Conservation (phyloP, 2,113 vertebrate species). For the Chaenogobius annularis region DNA sequence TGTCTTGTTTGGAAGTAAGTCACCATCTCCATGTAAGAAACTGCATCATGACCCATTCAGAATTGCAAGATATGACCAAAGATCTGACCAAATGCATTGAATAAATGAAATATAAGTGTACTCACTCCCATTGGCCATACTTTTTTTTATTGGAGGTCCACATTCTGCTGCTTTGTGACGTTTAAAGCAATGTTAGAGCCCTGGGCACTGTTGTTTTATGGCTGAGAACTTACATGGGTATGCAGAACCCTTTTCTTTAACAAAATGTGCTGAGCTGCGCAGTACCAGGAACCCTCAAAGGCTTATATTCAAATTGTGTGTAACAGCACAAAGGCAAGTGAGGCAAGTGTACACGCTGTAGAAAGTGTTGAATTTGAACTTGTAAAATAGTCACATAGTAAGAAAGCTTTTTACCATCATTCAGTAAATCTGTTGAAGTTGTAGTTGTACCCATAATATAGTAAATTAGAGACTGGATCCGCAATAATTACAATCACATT, state of each 20-base stretch:
- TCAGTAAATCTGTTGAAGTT: neutral
- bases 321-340: constrained; percentile 14
- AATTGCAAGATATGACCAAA: neutral
- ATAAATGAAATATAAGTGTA: neutral
- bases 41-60: neutral
- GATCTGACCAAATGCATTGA: neutral
- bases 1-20: neutral
- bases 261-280: constrained; percentile 28
- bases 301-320: constrained; percentile 17
- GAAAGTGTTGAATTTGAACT: constrained; percentile 33
- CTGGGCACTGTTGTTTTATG: neutral
- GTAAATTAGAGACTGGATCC: no score
- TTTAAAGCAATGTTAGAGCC: neutral
- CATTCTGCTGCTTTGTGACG: neutral
- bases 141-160: neutral
- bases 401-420: neutral
- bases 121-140: neutral
- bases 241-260: constrained; percentile 8
- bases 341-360: constrained; percentile 13
- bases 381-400: constrained; percentile 5
- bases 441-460: no score
- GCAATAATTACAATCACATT: no score
- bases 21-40: neutral
- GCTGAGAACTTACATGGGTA: constrained; percentile 7
- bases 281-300: constrained; percentile 29